Percentiles rank a stretch among this genome's conserved stretches.
Evolutionary conservation across 2,888 invertebrate genomes (phyloP).

Genomic region (Halictus quadricinctus): DNA sequence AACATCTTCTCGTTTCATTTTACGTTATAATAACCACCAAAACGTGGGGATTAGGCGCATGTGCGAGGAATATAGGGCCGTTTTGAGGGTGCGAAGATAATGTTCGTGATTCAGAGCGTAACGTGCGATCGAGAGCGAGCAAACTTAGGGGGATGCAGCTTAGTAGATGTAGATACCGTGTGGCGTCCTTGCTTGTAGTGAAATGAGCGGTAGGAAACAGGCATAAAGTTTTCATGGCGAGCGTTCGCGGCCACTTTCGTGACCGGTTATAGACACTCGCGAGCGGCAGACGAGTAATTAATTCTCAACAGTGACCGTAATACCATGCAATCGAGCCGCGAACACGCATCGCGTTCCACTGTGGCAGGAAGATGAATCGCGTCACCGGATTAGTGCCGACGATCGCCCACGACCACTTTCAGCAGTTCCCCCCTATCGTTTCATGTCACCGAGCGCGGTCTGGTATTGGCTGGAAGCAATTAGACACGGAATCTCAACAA

Average conservation of each 20-base stretch:
- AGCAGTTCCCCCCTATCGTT: slow-evolving; percentile 26
- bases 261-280: slow-evolving; percentile 36
- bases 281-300: slow-evolving; percentile 54
- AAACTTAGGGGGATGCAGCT: neutral
- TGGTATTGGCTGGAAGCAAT: slow-evolving; percentile 37
- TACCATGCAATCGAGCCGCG: slow-evolving; percentile 58
- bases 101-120: neutral
- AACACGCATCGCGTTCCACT: slow-evolving; percentile 60
- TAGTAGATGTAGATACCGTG: neutral
- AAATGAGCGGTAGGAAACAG: slow-evolving; percentile 28
- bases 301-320: slow-evolving; percentile 58
- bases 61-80: neutral
- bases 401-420: slow-evolving; percentile 45
- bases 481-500: slow-evolving; percentile 42
- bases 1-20: neutral
- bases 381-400: slow-evolving; percentile 57
- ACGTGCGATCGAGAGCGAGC: neutral
- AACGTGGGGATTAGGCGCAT: neutral
- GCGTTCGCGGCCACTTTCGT: slow-evolving; percentile 47
- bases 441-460: slow-evolving; percentile 32
- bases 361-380: slow-evolving; percentile 59
- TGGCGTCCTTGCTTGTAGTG: neutral
- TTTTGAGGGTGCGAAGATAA: neutral
- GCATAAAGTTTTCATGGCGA: slow-evolving; percentile 43
- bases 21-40: neutral